phyloP scores from a whole-genome alignment of 1,140 invertebrate genomes.

The Fopius arisanus region DNA sequence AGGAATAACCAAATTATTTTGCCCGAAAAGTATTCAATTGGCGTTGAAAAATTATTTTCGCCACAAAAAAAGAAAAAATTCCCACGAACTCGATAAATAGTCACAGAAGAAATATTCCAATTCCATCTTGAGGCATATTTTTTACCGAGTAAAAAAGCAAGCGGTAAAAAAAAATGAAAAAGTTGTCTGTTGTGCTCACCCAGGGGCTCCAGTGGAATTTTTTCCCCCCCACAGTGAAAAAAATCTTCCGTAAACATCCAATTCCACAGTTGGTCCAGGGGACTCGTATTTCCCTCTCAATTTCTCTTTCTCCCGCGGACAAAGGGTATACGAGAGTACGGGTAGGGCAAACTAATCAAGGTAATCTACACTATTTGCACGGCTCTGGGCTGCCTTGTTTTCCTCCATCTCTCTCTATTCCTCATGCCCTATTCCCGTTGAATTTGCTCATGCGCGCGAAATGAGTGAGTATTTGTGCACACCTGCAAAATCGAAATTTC shows the following conservation, averaged over 20 bases:
- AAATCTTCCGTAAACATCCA: conserved; percentile 37
- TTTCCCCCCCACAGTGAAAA: not conserved
- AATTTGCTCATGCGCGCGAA: conserved; percentile 18
- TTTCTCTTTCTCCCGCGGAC: conserved; percentile 31
- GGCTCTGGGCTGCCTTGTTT: conserved; percentile 28
- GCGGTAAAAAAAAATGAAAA: not conserved
- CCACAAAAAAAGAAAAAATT: not conserved
- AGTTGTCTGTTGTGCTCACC: not conserved
- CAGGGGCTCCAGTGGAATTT: conserved; percentile 13
- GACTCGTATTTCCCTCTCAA: conserved; percentile 22
- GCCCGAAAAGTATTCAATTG: too few relatives aligned
- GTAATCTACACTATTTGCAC: conserved; percentile 43
- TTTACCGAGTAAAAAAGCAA: not conserved
- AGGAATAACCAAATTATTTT: too few relatives aligned
- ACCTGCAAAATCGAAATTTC: not conserved
- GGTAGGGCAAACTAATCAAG: conserved; percentile 43
- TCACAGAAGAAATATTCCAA: not conserved
- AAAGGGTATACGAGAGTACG: conserved; percentile 35
- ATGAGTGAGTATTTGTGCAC: conserved; percentile 13
- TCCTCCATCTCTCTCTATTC: not conserved
- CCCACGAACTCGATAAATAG: not conserved
- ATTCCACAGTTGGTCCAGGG: conserved; percentile 34
- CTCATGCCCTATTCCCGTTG: not conserved
- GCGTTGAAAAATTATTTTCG: too few relatives aligned
- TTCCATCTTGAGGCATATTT: conserved; percentile 3